Evolutionary conservation across 2,888 invertebrate genomes (phyloP).

Genomic region (Agriopis aurantiaria): DNA sequence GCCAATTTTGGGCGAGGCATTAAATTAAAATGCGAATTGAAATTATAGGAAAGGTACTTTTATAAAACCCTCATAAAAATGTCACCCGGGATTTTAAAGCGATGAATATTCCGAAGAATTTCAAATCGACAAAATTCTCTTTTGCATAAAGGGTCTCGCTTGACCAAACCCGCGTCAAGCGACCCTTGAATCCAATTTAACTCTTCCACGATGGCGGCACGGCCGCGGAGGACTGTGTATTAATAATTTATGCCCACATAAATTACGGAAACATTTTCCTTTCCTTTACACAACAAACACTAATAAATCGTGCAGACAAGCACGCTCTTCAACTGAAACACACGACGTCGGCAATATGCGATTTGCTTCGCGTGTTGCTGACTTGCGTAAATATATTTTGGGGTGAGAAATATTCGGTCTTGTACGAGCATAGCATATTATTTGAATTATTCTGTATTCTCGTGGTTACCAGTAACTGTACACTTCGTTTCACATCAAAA

Average conservation of each 20-base stretch:
- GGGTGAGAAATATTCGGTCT: slow-evolving; percentile 18
- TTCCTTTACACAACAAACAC: slow-evolving; percentile 61
- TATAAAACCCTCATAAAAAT: slow-evolving; percentile 41
- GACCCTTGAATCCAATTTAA: slow-evolving; percentile 74
- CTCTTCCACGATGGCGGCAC: slow-evolving; percentile 66
- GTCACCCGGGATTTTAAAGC: slow-evolving; percentile 40
- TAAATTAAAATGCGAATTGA: slow-evolving; percentile 20
- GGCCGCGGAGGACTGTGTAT: slow-evolving; percentile 58
- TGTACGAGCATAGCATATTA: slow-evolving; percentile 2
- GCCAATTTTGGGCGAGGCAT: not conserved
- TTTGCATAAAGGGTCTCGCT: slow-evolving; percentile 59
- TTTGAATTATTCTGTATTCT: slow-evolving; percentile 9
- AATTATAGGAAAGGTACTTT: slow-evolving; percentile 11
- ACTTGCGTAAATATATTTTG: slow-evolving; percentile 19
- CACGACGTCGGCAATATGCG: slow-evolving; percentile 25
- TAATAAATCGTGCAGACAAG: slow-evolving; percentile 53
- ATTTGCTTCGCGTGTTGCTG: slow-evolving; percentile 20
- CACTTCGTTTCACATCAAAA: not conserved
- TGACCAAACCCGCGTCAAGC: slow-evolving; percentile 69
- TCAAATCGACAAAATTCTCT: slow-evolving; percentile 62
- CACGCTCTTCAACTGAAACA: slow-evolving; percentile 32
- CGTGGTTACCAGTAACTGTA: not conserved
- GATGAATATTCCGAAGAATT: slow-evolving; percentile 54
- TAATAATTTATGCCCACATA: slow-evolving; percentile 74
- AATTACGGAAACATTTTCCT: slow-evolving; percentile 70